These are phyloP conservation scores for Rana temporaria DNA, from an alignment of 2,113 vertebrate species.

Conservation along the genomic window DNA sequence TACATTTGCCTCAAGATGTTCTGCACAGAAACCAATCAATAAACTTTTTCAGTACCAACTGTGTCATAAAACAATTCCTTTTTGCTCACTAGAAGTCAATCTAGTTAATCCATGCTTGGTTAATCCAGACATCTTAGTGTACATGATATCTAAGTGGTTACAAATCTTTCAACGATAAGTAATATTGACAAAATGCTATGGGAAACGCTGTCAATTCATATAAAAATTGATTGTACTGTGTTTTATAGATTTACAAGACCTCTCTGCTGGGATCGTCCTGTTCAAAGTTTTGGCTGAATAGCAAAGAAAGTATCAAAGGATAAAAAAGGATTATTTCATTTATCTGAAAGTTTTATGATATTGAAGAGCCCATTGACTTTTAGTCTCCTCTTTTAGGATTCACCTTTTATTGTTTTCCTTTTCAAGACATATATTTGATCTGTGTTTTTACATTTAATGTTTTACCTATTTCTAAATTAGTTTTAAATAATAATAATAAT, in stretches of 20 bases:
- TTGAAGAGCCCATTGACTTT: no score
- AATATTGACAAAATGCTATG: slow-evolving; percentile 58
- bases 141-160: slow-evolving; percentile 59
- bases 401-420: no score
- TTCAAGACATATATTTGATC: no score
- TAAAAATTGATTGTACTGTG: slow-evolving; percentile 53
- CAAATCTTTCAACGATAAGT: slow-evolving; percentile 57
- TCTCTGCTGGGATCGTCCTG: slow-evolving; percentile 48
- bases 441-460: no score
- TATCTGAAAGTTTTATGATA: no score
- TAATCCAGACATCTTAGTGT: slow-evolving; percentile 57
- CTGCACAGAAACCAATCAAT: slow-evolving; percentile 51
- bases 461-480: no score
- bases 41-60: slow-evolving; percentile 56
- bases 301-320: neutral
- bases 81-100: slow-evolving; percentile 50
- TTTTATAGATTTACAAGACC: slow-evolving; percentile 47
- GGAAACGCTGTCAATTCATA: slow-evolving; percentile 54
- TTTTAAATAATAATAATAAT: no score
- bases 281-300: slow-evolving; percentile 32
- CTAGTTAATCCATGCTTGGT: slow-evolving; percentile 58
- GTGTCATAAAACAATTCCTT: slow-evolving; percentile 58
- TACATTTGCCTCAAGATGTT: slow-evolving; percentile 50
- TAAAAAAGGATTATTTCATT: no score
- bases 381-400: neutral